These are phyloP conservation scores for Nettapus auritus DNA, from an alignment of 2,113 vertebrate genomes.

Conservation along the genomic window DNA sequence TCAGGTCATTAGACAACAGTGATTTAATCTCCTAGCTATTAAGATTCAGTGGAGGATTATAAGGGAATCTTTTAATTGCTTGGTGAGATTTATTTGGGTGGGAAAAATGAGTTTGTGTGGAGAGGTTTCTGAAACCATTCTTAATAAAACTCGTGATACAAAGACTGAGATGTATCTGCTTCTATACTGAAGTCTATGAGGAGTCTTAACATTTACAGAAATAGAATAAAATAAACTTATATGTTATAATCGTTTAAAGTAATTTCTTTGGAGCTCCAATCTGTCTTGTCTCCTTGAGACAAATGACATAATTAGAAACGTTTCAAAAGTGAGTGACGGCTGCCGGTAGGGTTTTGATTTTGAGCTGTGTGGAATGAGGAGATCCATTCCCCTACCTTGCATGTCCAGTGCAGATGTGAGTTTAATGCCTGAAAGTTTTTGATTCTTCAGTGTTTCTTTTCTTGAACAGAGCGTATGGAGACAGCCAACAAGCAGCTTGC, in stretches of 20 bases:
- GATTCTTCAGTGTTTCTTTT: background rate
- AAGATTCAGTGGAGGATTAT: background rate
- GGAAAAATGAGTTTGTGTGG: background rate
- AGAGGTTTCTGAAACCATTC: background rate
- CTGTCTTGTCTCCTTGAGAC: background rate
- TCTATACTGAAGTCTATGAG: background rate
- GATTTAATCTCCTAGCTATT: background rate
- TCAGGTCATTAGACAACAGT: background rate
- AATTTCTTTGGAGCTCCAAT: background rate
- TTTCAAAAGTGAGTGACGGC: background rate
- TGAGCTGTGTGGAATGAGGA: background rate
- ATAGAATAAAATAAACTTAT: background rate
- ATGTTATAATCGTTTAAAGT: background rate
- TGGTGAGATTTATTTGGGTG: background rate
- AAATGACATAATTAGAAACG: background rate
- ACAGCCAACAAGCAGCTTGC: slow-evolving; percentile 97
- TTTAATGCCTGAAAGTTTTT: background rate
- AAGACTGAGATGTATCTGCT: background rate
- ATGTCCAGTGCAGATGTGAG: background rate
- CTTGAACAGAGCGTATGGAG: slow-evolving; percentile 90
- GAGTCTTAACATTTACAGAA: background rate
- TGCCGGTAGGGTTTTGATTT: background rate
- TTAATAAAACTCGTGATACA: background rate
- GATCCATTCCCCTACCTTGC: background rate
- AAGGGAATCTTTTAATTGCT: background rate